Conservation (phyloP, 2,113 vertebrate genomes). For the Phyllostomus discolor region DNA sequence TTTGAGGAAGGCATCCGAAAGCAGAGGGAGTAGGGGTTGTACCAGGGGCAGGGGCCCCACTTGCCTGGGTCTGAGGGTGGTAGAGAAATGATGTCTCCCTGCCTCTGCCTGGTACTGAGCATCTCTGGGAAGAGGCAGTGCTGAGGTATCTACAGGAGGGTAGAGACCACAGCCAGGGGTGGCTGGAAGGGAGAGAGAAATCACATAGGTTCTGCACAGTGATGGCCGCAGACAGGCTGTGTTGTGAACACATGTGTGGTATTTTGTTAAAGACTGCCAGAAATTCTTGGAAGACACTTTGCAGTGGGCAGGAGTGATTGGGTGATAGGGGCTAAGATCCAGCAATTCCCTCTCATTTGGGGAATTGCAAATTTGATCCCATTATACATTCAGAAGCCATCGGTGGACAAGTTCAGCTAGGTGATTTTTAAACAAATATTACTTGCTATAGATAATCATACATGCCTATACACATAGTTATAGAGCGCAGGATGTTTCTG, state of each 20-base stretch:
- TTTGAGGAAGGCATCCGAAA: neutral
- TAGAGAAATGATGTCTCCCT: neutral
- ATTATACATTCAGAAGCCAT: neutral
- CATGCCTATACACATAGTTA: neutral
- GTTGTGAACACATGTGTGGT: neutral
- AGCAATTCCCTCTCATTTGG: neutral
- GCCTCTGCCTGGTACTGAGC: neutral
- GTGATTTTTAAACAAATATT: neutral
- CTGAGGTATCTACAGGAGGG: neutral
- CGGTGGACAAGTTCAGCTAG: neutral
- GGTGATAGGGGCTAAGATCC: neutral
- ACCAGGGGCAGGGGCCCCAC: neutral
- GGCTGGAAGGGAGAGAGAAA: neutral
- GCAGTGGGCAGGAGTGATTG: neutral
- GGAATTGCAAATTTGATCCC: neutral
- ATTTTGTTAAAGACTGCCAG: neutral
- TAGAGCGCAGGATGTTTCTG: neutral
- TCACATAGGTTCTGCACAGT: neutral
- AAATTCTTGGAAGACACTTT: neutral
- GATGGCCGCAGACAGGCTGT: neutral
- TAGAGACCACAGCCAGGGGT: neutral
- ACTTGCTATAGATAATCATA: neutral
- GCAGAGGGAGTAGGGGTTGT: too few relatives aligned
- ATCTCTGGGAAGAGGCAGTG: neutral
- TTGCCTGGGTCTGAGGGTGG: neutral